Base-by-base conservation (phyloP, 2,797 vertebrate genomes). In the Danio albolineatus region DNA sequence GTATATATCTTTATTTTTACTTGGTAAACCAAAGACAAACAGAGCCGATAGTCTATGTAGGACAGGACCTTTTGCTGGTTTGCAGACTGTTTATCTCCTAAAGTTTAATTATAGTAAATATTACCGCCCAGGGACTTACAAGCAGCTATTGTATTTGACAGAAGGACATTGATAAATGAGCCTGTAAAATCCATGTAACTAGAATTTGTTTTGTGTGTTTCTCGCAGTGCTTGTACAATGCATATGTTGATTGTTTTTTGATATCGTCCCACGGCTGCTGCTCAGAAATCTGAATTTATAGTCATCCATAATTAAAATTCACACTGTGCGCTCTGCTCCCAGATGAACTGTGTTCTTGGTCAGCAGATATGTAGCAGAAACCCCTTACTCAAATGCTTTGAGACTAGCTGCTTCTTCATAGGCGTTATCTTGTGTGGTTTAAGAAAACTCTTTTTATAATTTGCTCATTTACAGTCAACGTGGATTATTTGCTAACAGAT, bases 1-100 rank as follows among this genome's bases (percentile, higher is more conserved):
- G n/a, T n/a, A n/a, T n/a, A n/a, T n/a, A n/a, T n/a, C 1, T 28
- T 1, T 28, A 28, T 28, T 3, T 28, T 1, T 28, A 28, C 28
- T 28, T 1, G 28, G 1, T 93, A 88, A 93, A 89, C 93, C 95
- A 39, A 59, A 77, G 57, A 17, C 59, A 70, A 39, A 48, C 19
- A 19, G 57, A 43, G 19, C 14, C 38, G 13, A 19, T 14, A 43
- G 61, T 69, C 56, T 49, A 41, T 56, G 79, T 65, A 53, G 56
- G 1, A 70, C 6, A 13, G 60, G 19, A 78, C 36, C 4, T 51
- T 62, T 28, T 44, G 46, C 66, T 71, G 36, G 59, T 73, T 54
- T 6, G 44, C 61, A 72, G 28, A n/a, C 46, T 48, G 17, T 56
- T 69, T 71, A 85, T 88, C 74, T 69, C 82, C 73, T 54, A 81